These are phyloP conservation scores for Syrrhaptes paradoxus DNA, from an alignment of 2,113 vertebrate genomes.

Conservation along the genomic window DNA sequence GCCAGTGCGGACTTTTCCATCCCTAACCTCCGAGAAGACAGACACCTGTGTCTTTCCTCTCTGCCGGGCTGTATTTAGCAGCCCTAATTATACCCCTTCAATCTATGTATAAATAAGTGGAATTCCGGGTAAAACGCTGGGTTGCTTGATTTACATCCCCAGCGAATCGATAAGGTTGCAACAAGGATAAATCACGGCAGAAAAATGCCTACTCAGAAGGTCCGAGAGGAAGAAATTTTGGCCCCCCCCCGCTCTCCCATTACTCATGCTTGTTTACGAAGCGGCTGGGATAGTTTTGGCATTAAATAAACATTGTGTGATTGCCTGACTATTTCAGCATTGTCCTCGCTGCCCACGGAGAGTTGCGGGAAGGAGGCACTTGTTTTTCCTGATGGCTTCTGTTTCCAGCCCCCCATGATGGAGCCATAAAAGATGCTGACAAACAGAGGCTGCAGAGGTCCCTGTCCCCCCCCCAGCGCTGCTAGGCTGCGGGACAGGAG, in stretches of 20 bases:
- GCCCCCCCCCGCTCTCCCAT: not conserved
- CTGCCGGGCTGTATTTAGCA: conserved; percentile 6
- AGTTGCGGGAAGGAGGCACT: not conserved
- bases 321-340: not conserved
- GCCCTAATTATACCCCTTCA: conserved; percentile 29
- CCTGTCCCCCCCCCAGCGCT: not conserved
- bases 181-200: conserved; percentile 52
- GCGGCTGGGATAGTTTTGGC: not conserved
- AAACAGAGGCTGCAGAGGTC: not conserved
- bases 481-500: not conserved
- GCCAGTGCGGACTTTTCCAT: conserved; percentile 36
- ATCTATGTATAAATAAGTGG: conserved; percentile 54
- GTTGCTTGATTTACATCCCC: conserved; percentile 48
- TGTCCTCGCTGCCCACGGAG: not conserved
- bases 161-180: conserved; percentile 16
- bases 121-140: conserved; percentile 39
- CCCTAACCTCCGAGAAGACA: not conserved
- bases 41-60: conserved; percentile 46
- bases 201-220: conserved; percentile 42
- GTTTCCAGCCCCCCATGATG: not conserved
- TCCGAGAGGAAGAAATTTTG: conserved; percentile 35
- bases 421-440: not conserved
- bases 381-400: not conserved
- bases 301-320: conserved; percentile 11
- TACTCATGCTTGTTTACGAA: conserved; percentile 40